These are phyloP conservation scores for Corticium candelabrum DNA, from an alignment of 37 sponge, comb jelly and placozoan genomes.

Conservation along the genomic window DNA sequence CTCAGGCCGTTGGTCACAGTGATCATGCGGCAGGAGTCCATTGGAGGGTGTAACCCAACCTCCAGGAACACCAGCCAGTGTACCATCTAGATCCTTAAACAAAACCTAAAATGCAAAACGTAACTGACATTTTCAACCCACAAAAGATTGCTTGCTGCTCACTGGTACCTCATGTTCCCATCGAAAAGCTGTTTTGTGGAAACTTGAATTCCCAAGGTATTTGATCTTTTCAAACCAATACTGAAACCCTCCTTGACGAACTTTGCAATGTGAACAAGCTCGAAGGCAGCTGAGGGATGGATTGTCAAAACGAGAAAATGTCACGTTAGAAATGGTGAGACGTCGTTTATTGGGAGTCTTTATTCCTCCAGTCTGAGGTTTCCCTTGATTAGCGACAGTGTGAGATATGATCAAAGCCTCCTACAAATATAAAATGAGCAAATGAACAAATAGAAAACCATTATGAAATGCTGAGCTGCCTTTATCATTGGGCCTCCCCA, in stretches of 20 bases:
- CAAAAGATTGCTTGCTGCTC: too few species aligned
- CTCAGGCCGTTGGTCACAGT: constrained; percentile 36
- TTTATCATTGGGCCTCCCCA: constrained; percentile 58
- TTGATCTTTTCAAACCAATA: constrained; percentile 50
- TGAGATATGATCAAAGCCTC: constrained; percentile 53
- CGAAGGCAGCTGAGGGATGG: constrained; percentile 29
- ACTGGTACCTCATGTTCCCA: constrained; percentile 81
- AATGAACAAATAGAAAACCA: not conserved
- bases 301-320: constrained; percentile 71
- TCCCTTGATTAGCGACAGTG: constrained; percentile 39
- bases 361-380: constrained; percentile 57
- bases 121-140: too few species aligned
- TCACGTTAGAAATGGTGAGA: constrained; percentile 71
- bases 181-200: constrained; percentile 47
- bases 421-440: not conserved
- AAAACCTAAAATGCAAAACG: too few species aligned
- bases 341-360: constrained; percentile 52
- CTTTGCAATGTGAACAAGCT: constrained; percentile 83
- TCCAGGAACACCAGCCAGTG: constrained; percentile 35
- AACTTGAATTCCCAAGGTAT: constrained; percentile 42
- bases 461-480: constrained; percentile 10
- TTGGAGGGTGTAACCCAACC: constrained; percentile 48
- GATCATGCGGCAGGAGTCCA: constrained; percentile 36
- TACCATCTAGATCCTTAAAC: constrained; percentile 50
- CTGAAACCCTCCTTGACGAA: constrained; percentile 72